Conservation (phyloP, 2,888 invertebrate genomes). For the Drosophila hamatofila region DNA sequence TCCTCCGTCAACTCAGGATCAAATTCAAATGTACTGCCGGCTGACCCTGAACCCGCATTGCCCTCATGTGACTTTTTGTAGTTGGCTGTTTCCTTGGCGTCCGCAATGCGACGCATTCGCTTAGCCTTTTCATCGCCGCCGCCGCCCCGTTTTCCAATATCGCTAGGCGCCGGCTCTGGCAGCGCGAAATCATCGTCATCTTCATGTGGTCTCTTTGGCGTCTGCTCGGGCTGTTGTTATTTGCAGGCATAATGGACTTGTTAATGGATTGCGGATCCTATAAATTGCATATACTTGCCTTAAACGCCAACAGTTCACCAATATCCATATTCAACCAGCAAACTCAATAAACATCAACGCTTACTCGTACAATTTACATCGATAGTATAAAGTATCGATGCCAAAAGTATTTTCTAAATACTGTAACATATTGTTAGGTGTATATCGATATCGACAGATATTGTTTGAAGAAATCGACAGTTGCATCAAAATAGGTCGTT, state of each 20-base stretch:
- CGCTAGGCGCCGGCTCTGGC: constrained; percentile 85
- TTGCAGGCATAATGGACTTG: not conserved
- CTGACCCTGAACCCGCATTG: constrained; percentile 25
- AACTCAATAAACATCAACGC: constrained; percentile 59
- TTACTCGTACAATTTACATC: constrained; percentile 21
- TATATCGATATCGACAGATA: not conserved
- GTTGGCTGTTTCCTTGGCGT: constrained; percentile 86
- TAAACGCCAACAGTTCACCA: constrained; percentile 87
- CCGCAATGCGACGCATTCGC: constrained; percentile 88
- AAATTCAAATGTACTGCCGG: constrained; percentile 61
- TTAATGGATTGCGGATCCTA: constrained; percentile 3
- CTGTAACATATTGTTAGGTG: not conserved
- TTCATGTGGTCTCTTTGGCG: constrained; percentile 89
- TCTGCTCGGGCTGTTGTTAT: constrained; percentile 90
- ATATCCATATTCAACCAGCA: constrained; percentile 86
- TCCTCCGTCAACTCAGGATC: constrained; percentile 88
- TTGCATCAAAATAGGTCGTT: not conserved
- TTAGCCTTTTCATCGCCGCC: constrained; percentile 86
- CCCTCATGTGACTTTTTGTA: constrained; percentile 81
- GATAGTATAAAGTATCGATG: constrained; percentile 31
- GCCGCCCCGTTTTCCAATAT: constrained; percentile 61
- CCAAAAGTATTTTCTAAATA: constrained; percentile 2
- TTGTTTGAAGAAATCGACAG: not conserved
- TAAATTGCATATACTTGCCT: constrained; percentile 83
- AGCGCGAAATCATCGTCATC: constrained; percentile 88